Evolutionary conservation across 1,140 invertebrate genomes (phyloP).

Genomic region (Pogonomyrmex californicus): DNA sequence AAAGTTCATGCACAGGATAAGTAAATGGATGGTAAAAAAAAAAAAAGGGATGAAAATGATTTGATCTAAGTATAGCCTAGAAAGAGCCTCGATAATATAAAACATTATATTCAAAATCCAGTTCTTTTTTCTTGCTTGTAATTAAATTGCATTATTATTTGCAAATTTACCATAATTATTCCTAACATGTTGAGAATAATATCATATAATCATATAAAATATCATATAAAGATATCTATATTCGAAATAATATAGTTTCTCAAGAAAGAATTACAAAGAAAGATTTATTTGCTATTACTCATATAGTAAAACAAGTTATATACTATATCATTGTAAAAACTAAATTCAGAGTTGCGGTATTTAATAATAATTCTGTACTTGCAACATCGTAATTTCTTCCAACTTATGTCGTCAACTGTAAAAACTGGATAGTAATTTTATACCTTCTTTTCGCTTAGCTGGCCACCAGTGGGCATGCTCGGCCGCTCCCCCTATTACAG

Average conservation of each 20-base stretch:
- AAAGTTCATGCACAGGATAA: slow-evolving; percentile 59
- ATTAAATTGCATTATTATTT: background rate
- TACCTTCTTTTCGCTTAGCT: slow-evolving; percentile 74
- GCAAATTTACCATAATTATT: slow-evolving; percentile 26
- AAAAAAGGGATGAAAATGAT: slow-evolving; percentile 9
- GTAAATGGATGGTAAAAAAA: slow-evolving; percentile 2
- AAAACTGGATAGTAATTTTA: slow-evolving; percentile 64
- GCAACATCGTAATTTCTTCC: slow-evolving; percentile 28
- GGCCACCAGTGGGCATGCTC: slow-evolving; percentile 64
- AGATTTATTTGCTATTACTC: background rate
- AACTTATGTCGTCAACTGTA: slow-evolving; percentile 64
- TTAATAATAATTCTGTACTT: slow-evolving; percentile 40
- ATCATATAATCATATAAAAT: background rate
- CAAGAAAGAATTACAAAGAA: background rate
- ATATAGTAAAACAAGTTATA: background rate
- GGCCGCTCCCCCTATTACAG: slow-evolving; percentile 70
- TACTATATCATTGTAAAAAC: background rate
- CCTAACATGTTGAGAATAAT: background rate
- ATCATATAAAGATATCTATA: slow-evolving; percentile 20
- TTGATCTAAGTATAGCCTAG: slow-evolving; percentile 6
- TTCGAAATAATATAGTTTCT: slow-evolving; percentile 22
- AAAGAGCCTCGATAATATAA: slow-evolving; percentile 26
- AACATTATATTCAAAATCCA: background rate
- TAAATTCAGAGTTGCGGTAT: slow-evolving; percentile 8
- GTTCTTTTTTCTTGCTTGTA: background rate